These are phyloP conservation scores for Isurus oxyrinchus DNA, from an alignment of 2,113 vertebrate species.

Conservation along the genomic window DNA sequence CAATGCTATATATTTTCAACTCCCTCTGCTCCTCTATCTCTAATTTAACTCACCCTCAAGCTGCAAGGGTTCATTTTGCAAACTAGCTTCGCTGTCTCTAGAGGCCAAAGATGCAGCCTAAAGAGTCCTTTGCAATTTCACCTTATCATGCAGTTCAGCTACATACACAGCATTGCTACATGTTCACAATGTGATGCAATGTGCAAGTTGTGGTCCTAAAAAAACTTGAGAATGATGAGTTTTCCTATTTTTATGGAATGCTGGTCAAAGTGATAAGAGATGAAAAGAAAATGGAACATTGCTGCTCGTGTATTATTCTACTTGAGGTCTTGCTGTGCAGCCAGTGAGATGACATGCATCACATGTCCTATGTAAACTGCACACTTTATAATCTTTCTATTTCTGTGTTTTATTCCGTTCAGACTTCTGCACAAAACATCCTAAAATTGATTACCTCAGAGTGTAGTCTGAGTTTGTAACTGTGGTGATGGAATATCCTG, in stretches of 20 bases:
- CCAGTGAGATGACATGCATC: not conserved
- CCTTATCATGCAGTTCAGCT: not conserved
- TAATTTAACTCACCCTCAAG: constrained; percentile 35
- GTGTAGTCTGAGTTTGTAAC: not conserved
- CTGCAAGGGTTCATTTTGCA: constrained; percentile 27
- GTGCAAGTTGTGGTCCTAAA: not conserved
- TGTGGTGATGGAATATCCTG: not conserved
- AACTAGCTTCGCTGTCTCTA: not conserved
- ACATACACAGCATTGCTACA: not conserved
- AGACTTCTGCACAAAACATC: not conserved
- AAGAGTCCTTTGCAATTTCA: constrained; percentile 18
- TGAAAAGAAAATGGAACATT: not conserved
- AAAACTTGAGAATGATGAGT: not conserved
- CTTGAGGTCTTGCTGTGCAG: not conserved
- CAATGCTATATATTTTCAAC: constrained; percentile 12
- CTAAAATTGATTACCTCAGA: not conserved
- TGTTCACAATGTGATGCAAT: not conserved
- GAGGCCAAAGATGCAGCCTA: not conserved
- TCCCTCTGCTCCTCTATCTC: constrained; percentile 22
- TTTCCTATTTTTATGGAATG: not conserved
- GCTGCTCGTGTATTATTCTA: not conserved
- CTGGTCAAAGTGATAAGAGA: not conserved
- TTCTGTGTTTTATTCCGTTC: not conserved
- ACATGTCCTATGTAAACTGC: not conserved
- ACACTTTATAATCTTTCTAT: not conserved